Base-by-base conservation (phyloP, 2,888 invertebrate genomes). In the Drosophila antonietae region DNA sequence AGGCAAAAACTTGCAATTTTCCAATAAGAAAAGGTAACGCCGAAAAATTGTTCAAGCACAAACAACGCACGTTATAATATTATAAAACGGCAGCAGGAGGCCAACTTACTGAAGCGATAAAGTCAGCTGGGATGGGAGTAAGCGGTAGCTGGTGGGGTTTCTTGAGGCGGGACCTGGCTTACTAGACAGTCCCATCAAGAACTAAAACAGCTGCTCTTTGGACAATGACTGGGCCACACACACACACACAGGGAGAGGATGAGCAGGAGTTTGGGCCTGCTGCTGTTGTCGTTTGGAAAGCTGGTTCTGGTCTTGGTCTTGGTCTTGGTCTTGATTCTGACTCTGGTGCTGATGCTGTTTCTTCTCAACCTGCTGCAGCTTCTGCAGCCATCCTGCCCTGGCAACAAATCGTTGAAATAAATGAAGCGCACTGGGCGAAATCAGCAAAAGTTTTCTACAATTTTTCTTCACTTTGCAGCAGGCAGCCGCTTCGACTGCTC, bases 371-470 rank as follows among this genome's bases (percentile, higher is more conserved):
- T 51, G 39, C 71, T 55, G 51, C 59, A 35, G 51, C 60, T 47
- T 12, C 62, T 59, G 28, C 61, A 61, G 63, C 71, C 37, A 2
- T 78, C 61, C 70, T 82, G 77, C 65, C 57, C 78, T 64, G 83
- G 81, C 86, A 86, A 88, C 90, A 87, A 90, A 87, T 90, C 90
- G 90, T 87, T 80, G 89, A 87, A 87, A 87, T 87, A 87, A 87
- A 87, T 87, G 90, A 87, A 87, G 89, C 87, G 87, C 87, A 87
- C 89, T 87, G 90, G 89, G 90, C 90, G 81, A 87, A 87, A 88
- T 87, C 86, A 87, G 88, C 86, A 89, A 89, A 86, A 87, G 83
- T 87, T 87, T 86, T 87, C 74, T 72, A 88, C 86, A 87, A 87
- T 87, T 87, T 87, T 85, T 85, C 84, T 85, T 85, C 84, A 81